Evolutionary conservation across 2,113 vertebrate species (phyloP).

Genomic region (Semicossyphus pulcher): DNA sequence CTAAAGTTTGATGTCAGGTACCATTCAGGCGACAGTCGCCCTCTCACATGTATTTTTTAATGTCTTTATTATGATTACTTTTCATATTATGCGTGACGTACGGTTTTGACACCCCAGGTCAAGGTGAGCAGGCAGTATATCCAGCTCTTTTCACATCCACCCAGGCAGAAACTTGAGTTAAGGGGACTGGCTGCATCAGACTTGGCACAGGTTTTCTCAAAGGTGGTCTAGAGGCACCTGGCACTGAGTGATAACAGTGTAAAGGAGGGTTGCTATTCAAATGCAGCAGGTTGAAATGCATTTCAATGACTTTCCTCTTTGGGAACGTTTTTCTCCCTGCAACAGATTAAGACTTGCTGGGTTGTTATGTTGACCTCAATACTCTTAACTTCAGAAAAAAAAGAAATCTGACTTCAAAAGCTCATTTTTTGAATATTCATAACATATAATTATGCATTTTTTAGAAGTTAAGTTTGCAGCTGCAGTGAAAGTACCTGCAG

Average conservation of each 20-base stretch:
- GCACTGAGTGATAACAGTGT: slow-evolving; percentile 65
- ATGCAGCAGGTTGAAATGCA: slow-evolving; percentile 61
- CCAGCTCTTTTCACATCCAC: slow-evolving; percentile 41
- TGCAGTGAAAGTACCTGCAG: background rate
- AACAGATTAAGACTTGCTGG: slow-evolving; percentile 25
- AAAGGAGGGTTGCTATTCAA: slow-evolving; percentile 54
- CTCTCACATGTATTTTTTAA: background rate
- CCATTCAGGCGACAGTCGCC: background rate
- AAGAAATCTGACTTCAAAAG: slow-evolving; percentile 11
- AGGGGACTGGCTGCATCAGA: slow-evolving; percentile 56
- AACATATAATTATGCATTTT: background rate
- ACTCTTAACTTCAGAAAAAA: slow-evolving; percentile 3
- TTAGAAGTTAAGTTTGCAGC: background rate
- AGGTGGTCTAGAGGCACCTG: slow-evolving; percentile 71
- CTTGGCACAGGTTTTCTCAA: slow-evolving; percentile 63
- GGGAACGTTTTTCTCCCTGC: slow-evolving; percentile 9
- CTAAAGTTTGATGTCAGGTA: slow-evolving; percentile 3
- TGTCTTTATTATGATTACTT: slow-evolving; percentile 44
- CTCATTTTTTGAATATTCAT: slow-evolving; percentile 40
- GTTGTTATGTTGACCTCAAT: slow-evolving; percentile 40
- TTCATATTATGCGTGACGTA: slow-evolving; percentile 45
- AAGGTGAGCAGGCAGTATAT: slow-evolving; percentile 46
- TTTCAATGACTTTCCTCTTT: slow-evolving; percentile 56
- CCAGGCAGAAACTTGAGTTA: slow-evolving; percentile 52
- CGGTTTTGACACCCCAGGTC: slow-evolving; percentile 45